Evolutionary conservation across 1,140 invertebrate species (phyloP).

Genomic region (Macrocentrus cingulum): DNA sequence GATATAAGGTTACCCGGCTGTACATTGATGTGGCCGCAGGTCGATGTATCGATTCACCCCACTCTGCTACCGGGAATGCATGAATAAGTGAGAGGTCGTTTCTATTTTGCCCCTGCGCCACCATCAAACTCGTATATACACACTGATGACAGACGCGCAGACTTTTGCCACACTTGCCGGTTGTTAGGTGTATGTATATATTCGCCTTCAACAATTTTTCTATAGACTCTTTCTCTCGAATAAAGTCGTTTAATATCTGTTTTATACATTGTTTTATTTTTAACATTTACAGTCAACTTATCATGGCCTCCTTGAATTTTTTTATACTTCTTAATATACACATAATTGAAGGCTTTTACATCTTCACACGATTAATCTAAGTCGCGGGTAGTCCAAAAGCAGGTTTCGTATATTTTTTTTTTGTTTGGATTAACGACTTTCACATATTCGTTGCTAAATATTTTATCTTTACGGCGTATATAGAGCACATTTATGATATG

Average conservation of each 20-base stretch:
- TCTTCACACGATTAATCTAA: background rate
- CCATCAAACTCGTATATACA: background rate
- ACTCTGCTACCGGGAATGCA: slow-evolving; percentile 47
- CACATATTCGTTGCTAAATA: too few species aligned
- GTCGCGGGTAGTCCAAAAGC: too few species aligned
- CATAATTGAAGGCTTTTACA: background rate
- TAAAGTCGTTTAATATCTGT: slow-evolving; percentile 27
- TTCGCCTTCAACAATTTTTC: too few species aligned
- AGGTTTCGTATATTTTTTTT: too few species aligned
- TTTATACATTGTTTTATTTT: slow-evolving; percentile 58
- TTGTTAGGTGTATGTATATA: background rate
- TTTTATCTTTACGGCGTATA: background rate
- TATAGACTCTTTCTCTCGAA: too few species aligned
- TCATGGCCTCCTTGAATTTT: slow-evolving; percentile 3
- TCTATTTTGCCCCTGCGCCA: slow-evolving; percentile 39
- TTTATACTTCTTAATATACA: slow-evolving; percentile 23
- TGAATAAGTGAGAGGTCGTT: slow-evolving; percentile 52
- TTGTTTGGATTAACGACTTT: too few species aligned
- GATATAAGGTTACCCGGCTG: slow-evolving; percentile 44
- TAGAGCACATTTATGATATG: slow-evolving; percentile 51
- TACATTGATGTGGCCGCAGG: slow-evolving; percentile 28
- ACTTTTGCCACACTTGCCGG: background rate
- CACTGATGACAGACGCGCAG: background rate
- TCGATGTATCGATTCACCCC: slow-evolving; percentile 53
- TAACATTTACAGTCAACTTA: slow-evolving; percentile 59